Evolutionary conservation across 2,113 vertebrate genomes (phyloP).

Genomic region (Pipa parva): DNA sequence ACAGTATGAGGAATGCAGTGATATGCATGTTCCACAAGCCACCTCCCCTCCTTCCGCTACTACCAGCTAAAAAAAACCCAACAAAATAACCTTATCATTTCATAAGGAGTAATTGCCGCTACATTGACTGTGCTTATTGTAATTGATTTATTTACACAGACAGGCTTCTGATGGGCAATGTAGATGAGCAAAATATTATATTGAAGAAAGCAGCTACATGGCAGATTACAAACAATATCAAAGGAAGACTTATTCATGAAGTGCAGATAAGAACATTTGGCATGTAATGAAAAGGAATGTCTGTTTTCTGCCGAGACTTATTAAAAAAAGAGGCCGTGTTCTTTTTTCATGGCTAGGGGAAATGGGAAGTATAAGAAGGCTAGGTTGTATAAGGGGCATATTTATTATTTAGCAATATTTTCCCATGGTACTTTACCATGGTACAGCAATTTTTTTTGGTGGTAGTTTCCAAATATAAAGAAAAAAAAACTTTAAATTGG

Average conservation of each 20-base stretch:
- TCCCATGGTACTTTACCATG: too few relatives aligned
- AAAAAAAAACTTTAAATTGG: too few relatives aligned
- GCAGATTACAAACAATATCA: constrained; percentile 13
- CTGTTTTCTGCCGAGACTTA: constrained; percentile 11
- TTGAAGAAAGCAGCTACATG: constrained; percentile 30
- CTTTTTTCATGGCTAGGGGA: too few relatives aligned
- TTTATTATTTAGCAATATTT: too few relatives aligned
- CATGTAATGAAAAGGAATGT: constrained; percentile 19
- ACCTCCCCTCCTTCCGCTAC: too few relatives aligned
- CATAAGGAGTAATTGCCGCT: too few relatives aligned
- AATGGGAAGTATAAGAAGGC: not conserved
- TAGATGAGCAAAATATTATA: constrained; percentile 10
- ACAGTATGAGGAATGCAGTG: too few relatives aligned
- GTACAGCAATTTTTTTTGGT: too few relatives aligned
- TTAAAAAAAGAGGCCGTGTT: constrained; percentile 7
- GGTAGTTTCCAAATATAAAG: too few relatives aligned
- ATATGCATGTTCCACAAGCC: too few relatives aligned
- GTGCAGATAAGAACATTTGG: constrained; percentile 25
- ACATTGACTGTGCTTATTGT: not conserved
- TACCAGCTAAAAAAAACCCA: not conserved
- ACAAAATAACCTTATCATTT: not conserved
- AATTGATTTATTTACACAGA: constrained; percentile 31
- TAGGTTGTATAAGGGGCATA: too few relatives aligned
- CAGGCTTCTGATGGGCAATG: constrained; percentile 16
- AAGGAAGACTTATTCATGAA: constrained; percentile 12